Base-by-base conservation (phyloP, 2,113 vertebrate species). In the Cyprinus carpio region DNA sequence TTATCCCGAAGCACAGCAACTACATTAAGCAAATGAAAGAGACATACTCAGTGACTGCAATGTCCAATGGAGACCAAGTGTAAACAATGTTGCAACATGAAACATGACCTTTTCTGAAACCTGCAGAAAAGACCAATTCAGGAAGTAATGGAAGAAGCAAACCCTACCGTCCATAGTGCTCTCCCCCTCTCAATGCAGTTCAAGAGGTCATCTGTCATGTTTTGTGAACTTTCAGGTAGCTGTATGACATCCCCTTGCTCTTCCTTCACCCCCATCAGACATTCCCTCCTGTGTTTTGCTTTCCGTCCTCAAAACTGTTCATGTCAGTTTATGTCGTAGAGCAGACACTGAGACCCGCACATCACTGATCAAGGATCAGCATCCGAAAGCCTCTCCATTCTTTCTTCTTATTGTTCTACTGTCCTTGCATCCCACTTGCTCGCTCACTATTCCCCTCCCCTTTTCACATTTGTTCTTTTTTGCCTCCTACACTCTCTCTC, bases 171-270 rank as follows among this genome's bases (percentile, higher is more conserved):
- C 87, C 84, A 88, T 43, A 86, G 87, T 15, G 81, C 84, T 88
- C 88, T 84, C 29, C 87, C 85, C 58, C 51, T 82, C 81, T 88
- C 88, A 82, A 88, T 51, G 85, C 85, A 87, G 72, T 77, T 87
- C 62, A 86, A 83, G 77, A 87, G 87, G 72, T 89, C 87, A 88
- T 89, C 86, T 29, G 88, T 88, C 88, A 89, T 89, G 84, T 83
- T 89, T 89, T 72, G 84, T 88, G 86, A 83, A 86, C 85, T 88
- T 84, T 88, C 80, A 86, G 65, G 62, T 60, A 65, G 74, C 82
- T 88, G 74, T 75, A 65, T 40, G 56, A 64, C 86, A 88, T 86
- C 84, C 71, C 82, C 82, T 85, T 85, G 69, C 80, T 79, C 74
- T 37, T 82, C 75, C 49, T 51, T 75, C 71, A 85, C 86, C 87